These are phyloP conservation scores for Parasteatoda tepidariorum DNA, from an alignment of 1,140 invertebrate species.

Conservation along the genomic window DNA sequence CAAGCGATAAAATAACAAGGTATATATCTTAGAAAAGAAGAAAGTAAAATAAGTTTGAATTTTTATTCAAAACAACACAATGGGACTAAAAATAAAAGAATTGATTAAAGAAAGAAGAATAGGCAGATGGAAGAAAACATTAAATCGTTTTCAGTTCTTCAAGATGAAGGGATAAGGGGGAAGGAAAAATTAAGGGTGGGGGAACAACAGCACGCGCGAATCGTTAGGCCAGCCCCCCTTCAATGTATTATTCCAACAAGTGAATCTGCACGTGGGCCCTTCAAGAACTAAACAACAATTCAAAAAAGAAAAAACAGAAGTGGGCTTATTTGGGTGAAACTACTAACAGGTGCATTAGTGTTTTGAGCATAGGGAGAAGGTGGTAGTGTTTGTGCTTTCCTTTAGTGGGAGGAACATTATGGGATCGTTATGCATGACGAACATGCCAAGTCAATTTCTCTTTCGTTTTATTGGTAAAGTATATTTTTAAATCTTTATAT, in stretches of 20 bases:
- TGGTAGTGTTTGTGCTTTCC: slow-evolving; percentile 9
- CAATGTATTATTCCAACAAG: too few relatives aligned
- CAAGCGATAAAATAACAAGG: too few relatives aligned
- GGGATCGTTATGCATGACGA: not conserved
- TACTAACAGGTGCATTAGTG: slow-evolving; percentile 14
- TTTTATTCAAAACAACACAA: too few relatives aligned
- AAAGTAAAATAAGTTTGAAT: too few relatives aligned
- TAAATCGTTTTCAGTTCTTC: too few relatives aligned
- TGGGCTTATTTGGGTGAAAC: slow-evolving; percentile 54
- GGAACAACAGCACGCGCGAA: not conserved
- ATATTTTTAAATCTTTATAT: not conserved
- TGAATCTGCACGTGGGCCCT: slow-evolving; percentile 37
- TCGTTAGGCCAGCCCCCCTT: not conserved
- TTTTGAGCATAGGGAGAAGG: not conserved
- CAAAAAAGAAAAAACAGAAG: slow-evolving; percentile 22
- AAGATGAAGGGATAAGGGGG: not conserved
- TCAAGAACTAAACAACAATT: slow-evolving; percentile 42
- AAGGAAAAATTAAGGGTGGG: not conserved
- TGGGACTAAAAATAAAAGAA: not conserved
- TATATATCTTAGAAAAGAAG: too few relatives aligned
- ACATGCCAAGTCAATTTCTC: too few relatives aligned
- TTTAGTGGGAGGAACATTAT: not conserved
- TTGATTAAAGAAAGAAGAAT: not conserved
- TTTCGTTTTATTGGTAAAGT: not conserved
- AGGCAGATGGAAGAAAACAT: not conserved